Base-by-base conservation (phyloP, 2,797 vertebrate genomes). In the Rhyacichthys aspro region DNA sequence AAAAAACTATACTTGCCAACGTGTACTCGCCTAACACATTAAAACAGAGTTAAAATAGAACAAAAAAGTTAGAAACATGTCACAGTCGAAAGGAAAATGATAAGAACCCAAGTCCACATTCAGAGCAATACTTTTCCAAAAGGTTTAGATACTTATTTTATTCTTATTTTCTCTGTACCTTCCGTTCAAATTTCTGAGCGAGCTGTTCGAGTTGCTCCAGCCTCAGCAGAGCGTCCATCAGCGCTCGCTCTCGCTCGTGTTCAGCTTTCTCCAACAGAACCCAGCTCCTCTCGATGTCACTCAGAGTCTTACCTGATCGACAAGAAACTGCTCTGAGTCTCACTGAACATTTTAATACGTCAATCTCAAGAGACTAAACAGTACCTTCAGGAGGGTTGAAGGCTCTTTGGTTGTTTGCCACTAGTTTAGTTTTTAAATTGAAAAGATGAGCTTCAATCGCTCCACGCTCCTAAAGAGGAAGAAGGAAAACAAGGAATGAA, bases 391-490 rank as follows among this genome's bases (percentile, higher is more conserved):
- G 89, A 9, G 94, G 94, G 52, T 92, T 57, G 53, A 94, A 96
- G 10, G 85, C 89, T n/a, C 84, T 59, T 19, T 94, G 93, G 79
- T 96, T 96, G 86, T 95, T 95, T 57, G 93, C 94, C 48, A 82
- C 88, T 64, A 95, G 90, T 15, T 92, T 92, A 39, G 93, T 96
- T 72, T 91, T 91, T 71, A 98, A 91, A 47, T 54, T 91, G 81
- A 98, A 97, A 48, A 97, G 89, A 50, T 94, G 93, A 62, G 93
- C 94, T 76, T 96, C 96, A 0, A 94, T 93, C 14, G 90, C 76
- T 3, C 94, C 95, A 6, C 91, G 91, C 64, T 96, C 95, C 82
- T 94, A 8, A 9, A 66, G 5, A 55, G 7, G 23, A 18, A 2
- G 1, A 1, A 14, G 17, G n/a, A n/a, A 12, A 9, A 19, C 10